A percentile compares a stretch with the other conserved stretches of the same genome.
These are phyloP conservation scores for Lamellibrachia luymesi DNA, from an alignment of 1,140 invertebrate species.

Conservation along the genomic window DNA sequence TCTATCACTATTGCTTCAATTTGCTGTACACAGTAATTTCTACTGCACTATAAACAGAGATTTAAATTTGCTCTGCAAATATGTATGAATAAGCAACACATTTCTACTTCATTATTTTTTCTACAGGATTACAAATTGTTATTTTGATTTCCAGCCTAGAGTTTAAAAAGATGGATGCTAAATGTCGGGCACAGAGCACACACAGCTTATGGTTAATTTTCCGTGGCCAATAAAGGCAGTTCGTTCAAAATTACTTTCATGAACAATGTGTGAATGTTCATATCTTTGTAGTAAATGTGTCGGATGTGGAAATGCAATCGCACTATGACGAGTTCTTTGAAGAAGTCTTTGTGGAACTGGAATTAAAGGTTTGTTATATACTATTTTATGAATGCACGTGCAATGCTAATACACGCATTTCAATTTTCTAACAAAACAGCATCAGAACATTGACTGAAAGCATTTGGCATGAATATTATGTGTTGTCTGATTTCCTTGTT, in stretches of 20 bases:
- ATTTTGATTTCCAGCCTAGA: no score
- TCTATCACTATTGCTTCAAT: no score
- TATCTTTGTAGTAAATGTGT: conserved; percentile 68
- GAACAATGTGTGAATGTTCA: neutral
- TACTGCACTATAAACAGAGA: no score
- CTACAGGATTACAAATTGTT: neutral
- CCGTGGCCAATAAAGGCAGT: neutral
- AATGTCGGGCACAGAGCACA: no score
- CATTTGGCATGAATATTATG: neutral
- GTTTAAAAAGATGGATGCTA: no score
- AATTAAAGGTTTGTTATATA: conserved; percentile 73
- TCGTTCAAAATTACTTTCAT: neutral
- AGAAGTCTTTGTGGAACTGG: conserved; percentile 97
- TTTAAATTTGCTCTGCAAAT: no score
- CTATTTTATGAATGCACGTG: neutral
- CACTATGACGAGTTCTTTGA: conserved; percentile 99
- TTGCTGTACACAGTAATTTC: no score
- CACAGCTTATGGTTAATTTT: no score
- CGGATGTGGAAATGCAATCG: conserved; percentile 96
- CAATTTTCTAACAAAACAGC: neutral
- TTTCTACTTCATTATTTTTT: neutral
- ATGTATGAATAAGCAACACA: no score
- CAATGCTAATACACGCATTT: neutral
- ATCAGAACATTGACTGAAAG: neutral
- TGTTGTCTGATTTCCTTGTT: neutral